Percentiles rank a stretch among this genome's conserved stretches.
These are phyloP conservation scores for Cotesia chilonis DNA, from an alignment of 1,140 invertebrate genomes.

Conservation along the genomic window DNA sequence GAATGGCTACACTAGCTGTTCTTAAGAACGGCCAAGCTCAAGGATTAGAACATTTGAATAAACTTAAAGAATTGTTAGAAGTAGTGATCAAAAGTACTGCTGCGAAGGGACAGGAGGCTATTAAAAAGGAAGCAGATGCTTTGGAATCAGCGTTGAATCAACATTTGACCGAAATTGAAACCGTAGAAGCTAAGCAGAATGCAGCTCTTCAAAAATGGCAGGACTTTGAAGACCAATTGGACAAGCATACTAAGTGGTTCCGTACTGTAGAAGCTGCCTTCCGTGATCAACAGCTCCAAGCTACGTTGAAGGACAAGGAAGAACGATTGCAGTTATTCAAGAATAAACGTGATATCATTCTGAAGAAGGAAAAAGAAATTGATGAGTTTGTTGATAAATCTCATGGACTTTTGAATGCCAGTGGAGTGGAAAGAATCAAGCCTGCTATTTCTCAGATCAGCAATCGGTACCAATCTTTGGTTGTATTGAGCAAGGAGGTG, in stretches of 20 bases:
- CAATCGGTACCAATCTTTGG: slow-evolving; percentile 85
- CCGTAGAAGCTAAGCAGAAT: slow-evolving; percentile 75
- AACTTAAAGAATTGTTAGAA: slow-evolving; percentile 74
- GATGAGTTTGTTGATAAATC: slow-evolving; percentile 90
- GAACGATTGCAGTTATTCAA: slow-evolving; percentile 77
- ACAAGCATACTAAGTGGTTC: slow-evolving; percentile 85
- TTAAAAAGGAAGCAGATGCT: slow-evolving; percentile 78
- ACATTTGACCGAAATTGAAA: slow-evolving; percentile 73
- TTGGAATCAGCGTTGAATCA: slow-evolving; percentile 73
- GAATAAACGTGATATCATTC: slow-evolving; percentile 77
- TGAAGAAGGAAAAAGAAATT: slow-evolving; percentile 81
- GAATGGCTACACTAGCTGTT: slow-evolving; percentile 75
- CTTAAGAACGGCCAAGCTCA: slow-evolving; percentile 76
- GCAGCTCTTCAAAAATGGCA: slow-evolving; percentile 83
- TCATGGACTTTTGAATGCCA: slow-evolving; percentile 85
- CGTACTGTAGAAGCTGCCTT: slow-evolving; percentile 83
- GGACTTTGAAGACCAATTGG: slow-evolving; percentile 84
- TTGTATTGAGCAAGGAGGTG: slow-evolving; percentile 85
- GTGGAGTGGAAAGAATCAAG: slow-evolving; percentile 86
- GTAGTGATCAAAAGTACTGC: slow-evolving; percentile 85
- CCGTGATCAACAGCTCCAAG: slow-evolving; percentile 84
- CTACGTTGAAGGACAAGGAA: slow-evolving; percentile 83
- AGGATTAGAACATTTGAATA: slow-evolving; percentile 76
- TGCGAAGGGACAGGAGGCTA: slow-evolving; percentile 75
- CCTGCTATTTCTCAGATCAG: slow-evolving; percentile 89